Base-by-base conservation (phyloP, 2,888 invertebrate species). In the Apamea crenata region DNA sequence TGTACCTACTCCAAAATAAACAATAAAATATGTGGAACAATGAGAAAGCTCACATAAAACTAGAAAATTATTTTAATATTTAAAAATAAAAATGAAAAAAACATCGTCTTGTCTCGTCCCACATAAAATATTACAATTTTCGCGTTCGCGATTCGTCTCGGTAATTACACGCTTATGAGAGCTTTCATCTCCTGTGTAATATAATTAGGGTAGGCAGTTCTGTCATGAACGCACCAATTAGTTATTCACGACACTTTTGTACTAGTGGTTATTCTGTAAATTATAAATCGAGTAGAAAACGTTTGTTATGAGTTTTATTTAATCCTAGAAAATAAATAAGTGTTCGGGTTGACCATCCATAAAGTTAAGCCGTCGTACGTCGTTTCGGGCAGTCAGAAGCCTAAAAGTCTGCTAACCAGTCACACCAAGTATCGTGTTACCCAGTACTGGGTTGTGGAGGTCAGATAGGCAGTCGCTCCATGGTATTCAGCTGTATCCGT, bases 201-300 rank as follows among this genome's bases (percentile, higher is more conserved):
- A 88, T 91, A 92, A 94, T 93, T 91, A 92, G 89, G 83, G 84
- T 86, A 82, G 88, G 85, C 91, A 91, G 91, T 85, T 63, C 65
- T 80, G 74, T 90, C 77, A 50, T 40, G 83, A 79, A 68, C 90
- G 92, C 85, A 74, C 83, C 89, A 89, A 91, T 92, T 88, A 84
- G 73, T 63, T 79, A 32, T 68, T 61, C 77, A 83, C 78, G 87
- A 90, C 89, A 80, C 86, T 77, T 80, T 72, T 80, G 90, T 50
- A 88, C 87, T 90, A 12, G 66, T 47, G 56, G 47, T 70, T 85
- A 87, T 83, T 78, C 32, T 74, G 74, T 74, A 74, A 77, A 87
- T 84, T 83, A 50, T 53, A 83, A 29, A 53, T 65, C 6, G 29
- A 29, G 12, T 18, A 61, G n/a, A 61, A 21, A 32, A 59, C 7